phyloP scores from a whole-genome alignment of 2,797 vertebrate species.

The Todus mexicanus region DNA sequence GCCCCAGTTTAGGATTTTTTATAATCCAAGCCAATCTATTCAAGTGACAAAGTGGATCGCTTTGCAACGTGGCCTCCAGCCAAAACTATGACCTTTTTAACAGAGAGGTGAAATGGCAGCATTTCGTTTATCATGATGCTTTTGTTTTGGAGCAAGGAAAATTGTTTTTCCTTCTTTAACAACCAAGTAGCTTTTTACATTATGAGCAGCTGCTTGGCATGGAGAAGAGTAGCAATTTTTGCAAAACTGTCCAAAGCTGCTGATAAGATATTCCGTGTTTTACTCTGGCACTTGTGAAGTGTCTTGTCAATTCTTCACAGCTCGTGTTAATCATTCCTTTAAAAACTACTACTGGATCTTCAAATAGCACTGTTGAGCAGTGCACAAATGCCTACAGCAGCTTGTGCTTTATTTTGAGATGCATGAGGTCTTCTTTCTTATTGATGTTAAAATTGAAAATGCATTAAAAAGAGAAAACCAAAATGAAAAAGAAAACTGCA shows the following conservation, averaged over 20 bases:
- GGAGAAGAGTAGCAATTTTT: not conserved
- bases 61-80: not conserved
- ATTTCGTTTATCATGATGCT: not conserved
- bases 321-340: not conserved
- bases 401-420: not conserved
- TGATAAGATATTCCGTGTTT: not conserved
- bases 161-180: not conserved
- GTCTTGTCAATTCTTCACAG: not conserved
- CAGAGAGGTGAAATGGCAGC: not conserved
- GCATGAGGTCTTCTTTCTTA: not conserved
- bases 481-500: not conserved
- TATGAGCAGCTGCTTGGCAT: not conserved
- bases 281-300: not conserved
- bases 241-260: not conserved
- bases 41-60: conserved; percentile 29
- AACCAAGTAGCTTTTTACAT: not conserved
- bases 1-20: not conserved
- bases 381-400: not conserved
- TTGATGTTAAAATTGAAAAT: not conserved
- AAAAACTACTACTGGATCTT: not conserved
- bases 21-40: not conserved
- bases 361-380: not conserved
- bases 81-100: conserved; percentile 25
- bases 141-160: conserved; percentile 6
- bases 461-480: not conserved